phyloP scores from a whole-genome alignment of 2,888 invertebrate genomes.

The Tachina fera region DNA sequence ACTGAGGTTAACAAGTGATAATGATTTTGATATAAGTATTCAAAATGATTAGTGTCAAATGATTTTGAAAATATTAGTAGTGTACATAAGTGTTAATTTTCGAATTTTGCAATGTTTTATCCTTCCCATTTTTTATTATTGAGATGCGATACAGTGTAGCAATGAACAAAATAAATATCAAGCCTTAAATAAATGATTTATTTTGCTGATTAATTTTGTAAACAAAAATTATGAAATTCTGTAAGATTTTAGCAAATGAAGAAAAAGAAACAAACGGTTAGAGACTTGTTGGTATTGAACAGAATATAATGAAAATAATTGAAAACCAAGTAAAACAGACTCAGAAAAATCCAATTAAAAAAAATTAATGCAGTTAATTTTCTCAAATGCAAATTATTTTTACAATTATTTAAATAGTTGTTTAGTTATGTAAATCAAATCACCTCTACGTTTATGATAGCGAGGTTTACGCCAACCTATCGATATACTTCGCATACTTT shows the following conservation, averaged over 20 bases:
- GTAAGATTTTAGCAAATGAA: neutral
- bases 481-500: conserved; percentile 82
- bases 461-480: conserved; percentile 82
- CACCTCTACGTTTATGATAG: conserved; percentile 83
- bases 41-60: conserved; percentile 62
- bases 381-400: conserved; percentile 44
- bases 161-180: conserved; percentile 6
- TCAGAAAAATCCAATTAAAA: conserved; percentile 9
- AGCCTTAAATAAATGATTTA: conserved; percentile 60
- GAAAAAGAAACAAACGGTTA: conserved; percentile 23
- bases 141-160: conserved; percentile 32
- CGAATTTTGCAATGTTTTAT: neutral
- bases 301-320: conserved; percentile 6
- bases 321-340: conserved; percentile 6
- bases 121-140: neutral
- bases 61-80: conserved; percentile 45
- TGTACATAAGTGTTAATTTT: conserved; percentile 4
- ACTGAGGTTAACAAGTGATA: conserved; percentile 21
- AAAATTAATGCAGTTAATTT: conserved; percentile 62
- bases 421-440: conserved; percentile 72
- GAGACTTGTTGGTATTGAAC: neutral
- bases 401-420: conserved; percentile 47
- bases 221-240: conserved; percentile 20
- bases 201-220: conserved; percentile 57
- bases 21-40: conserved; percentile 22